These are phyloP conservation scores for Epinephelus moara DNA, from an alignment of 2,113 vertebrate genomes.

Conservation along the genomic window DNA sequence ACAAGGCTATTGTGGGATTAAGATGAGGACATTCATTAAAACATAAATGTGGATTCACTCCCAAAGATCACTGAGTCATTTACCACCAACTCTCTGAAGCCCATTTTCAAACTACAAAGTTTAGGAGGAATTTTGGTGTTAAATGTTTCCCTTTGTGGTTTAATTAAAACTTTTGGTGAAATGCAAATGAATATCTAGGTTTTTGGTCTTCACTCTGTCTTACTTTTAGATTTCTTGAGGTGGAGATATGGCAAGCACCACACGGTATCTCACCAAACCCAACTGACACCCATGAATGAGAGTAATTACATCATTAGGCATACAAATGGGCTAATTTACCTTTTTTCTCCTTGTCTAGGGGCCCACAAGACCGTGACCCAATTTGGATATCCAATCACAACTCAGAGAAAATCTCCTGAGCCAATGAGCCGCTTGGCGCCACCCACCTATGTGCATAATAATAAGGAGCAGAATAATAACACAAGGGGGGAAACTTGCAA, in stretches of 20 bases:
- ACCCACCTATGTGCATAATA: constrained; percentile 69
- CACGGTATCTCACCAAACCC: background rate
- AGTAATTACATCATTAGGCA: constrained; percentile 61
- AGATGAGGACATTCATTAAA: background rate
- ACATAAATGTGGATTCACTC: background rate
- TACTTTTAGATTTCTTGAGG: background rate
- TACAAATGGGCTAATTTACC: constrained; percentile 57
- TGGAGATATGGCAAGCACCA: background rate
- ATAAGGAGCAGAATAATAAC: constrained; percentile 60
- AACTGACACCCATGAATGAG: constrained; percentile 27
- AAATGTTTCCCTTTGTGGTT: background rate
- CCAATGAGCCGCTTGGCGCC: constrained; percentile 68
- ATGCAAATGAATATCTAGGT: background rate
- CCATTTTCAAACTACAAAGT: background rate
- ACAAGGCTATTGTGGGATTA: background rate
- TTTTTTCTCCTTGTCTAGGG: background rate
- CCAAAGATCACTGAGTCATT: background rate
- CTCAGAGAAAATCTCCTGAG: constrained; percentile 65
- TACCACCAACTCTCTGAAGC: background rate
- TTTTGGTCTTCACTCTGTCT: background rate
- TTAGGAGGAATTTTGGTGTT: background rate
- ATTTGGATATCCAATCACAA: constrained; percentile 65
- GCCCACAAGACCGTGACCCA: constrained; percentile 60
- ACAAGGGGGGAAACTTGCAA: constrained; percentile 31
- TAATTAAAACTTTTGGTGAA: background rate